phyloP scores from a whole-genome alignment of 2,888 invertebrate species.

The Pegoplata infirma region DNA sequence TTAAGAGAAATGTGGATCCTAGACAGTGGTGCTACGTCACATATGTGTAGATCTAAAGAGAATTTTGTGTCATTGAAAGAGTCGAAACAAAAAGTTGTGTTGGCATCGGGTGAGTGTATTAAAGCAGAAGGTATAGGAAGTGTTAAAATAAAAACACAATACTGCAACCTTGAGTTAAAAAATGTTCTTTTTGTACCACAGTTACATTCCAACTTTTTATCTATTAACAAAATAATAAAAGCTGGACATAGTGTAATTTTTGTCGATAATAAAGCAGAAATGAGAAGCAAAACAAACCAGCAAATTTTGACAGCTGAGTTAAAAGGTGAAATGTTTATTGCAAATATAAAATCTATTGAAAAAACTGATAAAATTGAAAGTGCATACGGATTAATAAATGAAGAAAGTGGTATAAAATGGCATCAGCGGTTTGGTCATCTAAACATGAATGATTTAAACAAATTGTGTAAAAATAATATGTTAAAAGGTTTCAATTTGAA shows the following conservation, averaged over 20 bases:
- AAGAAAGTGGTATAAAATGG: slow-evolving; percentile 8
- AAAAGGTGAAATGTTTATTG: slow-evolving; percentile 20
- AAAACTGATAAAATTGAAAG: slow-evolving; percentile 16
- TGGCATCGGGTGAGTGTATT: slow-evolving; percentile 42
- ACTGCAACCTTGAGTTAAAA: slow-evolving; percentile 3
- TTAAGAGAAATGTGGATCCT: slow-evolving; percentile 28
- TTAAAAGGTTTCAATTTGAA: background rate
- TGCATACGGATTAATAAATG: background rate
- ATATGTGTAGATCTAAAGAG: slow-evolving; percentile 38
- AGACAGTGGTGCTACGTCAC: slow-evolving; percentile 47
- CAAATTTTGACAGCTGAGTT: slow-evolving; percentile 22
- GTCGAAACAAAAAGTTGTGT: slow-evolving; percentile 30
- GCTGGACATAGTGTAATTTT: slow-evolving; percentile 25
- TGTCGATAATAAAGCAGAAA: slow-evolving; percentile 2
- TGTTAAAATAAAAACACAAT: slow-evolving; percentile 33
- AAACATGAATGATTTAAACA: background rate
- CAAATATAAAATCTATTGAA: slow-evolving; percentile 4
- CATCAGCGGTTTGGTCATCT: slow-evolving; percentile 27
- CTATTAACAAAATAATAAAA: slow-evolving; percentile 26
- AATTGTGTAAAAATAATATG: slow-evolving; percentile 1
- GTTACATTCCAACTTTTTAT: slow-evolving; percentile 28
- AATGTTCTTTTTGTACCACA: slow-evolving; percentile 12
- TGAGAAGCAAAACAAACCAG: background rate
- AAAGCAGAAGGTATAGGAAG: slow-evolving; percentile 41
- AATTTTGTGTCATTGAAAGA: slow-evolving; percentile 7